A percentile compares a stretch with the other conserved stretches of the same genome.
These are phyloP conservation scores for Philotrypesis tridentata DNA, from an alignment of 1,140 invertebrate species.

Conservation along the genomic window DNA sequence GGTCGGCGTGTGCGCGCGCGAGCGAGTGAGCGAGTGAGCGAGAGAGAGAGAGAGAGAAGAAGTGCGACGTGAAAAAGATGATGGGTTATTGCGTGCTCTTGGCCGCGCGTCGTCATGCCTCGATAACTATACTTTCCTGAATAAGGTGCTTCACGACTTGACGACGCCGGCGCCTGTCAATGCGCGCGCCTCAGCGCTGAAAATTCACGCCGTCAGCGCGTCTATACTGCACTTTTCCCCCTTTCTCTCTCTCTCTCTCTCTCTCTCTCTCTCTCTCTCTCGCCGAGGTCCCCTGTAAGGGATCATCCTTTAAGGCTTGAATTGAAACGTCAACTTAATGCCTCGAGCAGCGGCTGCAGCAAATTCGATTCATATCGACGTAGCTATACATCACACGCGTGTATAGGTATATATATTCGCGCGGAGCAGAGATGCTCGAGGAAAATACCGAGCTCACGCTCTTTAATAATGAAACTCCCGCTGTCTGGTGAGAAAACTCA, in stretches of 20 bases:
- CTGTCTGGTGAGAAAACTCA: neutral
- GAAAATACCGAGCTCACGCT: neutral
- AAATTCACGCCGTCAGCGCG: neutral
- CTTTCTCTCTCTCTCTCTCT: too few relatives aligned
- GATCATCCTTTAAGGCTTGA: neutral
- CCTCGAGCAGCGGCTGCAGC: too few relatives aligned
- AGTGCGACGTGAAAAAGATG: neutral
- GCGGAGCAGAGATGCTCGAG: too few relatives aligned
- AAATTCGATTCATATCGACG: neutral
- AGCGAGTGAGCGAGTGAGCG: too few relatives aligned
- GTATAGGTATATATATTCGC: neutral
- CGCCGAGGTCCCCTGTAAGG: neutral
- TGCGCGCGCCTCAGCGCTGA: neutral
- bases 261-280: too few relatives aligned
- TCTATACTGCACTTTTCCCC: neutral
- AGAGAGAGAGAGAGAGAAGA: neutral
- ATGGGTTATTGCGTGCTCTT: neutral
- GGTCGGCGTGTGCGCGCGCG: too few relatives aligned
- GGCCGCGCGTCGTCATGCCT: neutral
- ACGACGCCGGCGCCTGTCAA: neutral
- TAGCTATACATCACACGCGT: neutral
- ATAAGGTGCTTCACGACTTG: neutral
- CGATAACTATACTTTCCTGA: neutral
- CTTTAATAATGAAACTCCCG: neutral
- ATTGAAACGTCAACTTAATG: neutral